Base-by-base conservation (phyloP, 2,888 invertebrate genomes). In the Megaustenia siamemsis region DNA sequence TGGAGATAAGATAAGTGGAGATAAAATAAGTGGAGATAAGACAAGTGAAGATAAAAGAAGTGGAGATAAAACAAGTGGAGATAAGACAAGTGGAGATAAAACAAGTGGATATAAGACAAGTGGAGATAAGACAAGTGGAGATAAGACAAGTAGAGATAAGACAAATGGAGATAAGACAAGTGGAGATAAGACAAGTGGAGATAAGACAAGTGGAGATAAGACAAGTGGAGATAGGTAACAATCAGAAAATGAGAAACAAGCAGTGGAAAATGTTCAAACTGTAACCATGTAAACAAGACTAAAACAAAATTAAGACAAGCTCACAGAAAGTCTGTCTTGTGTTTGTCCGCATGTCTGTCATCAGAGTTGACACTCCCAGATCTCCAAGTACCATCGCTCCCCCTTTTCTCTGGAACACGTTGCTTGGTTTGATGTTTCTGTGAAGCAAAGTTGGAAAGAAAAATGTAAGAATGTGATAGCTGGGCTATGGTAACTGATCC, bases 341-440 rank as follows among this genome's bases (percentile, higher is more conserved):
- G 82, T 92, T 91, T 12, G 93, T 93, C 6, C 90, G 82, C 28
- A 91, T 90, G 88, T 93, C 93, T 24, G 89, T 90, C 91, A 93
- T 93, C 35, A 93, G 89, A 4, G 93, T 93, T 40, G 92, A 90
- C 40, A 93, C 93, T 81, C 93, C 92, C 87, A 93, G 93, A 87
- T 93, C 93, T 28, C 93, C 93, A 35, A 93, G 77, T 21, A 89
- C 89, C 28, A 93, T 78, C 18, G 89, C 90, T 49, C 88, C 89
- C 66, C 92, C 91, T 43, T 91, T 90, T 53, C 89, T 88, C 18
- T 93, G 82, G 84, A 91, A 93, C 21, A 93, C 90, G 78, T 93
- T 93, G 75, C 90, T 92, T 2, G 93, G 93, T 77, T 93, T 92
- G 35, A 93, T 86, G 87, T 93, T 92, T 81, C 93, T 93, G 90